Evolutionary conservation across 2,888 invertebrate species (phyloP).

Genomic region (Nomada ruficornis): DNA sequence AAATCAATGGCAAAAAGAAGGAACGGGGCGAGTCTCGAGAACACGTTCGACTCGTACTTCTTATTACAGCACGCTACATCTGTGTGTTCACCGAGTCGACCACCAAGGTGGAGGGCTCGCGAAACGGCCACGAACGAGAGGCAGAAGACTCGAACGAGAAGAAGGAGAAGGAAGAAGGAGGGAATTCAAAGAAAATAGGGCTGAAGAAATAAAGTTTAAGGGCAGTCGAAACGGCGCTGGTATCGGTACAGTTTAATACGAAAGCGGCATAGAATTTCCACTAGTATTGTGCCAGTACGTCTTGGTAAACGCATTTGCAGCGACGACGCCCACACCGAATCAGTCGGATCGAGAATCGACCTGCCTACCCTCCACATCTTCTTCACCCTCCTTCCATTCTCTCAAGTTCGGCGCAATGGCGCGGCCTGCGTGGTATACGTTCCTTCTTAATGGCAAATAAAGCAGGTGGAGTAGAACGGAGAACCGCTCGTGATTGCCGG

Average conservation of each 20-base stretch:
- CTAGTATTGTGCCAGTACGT: conserved; percentile 5
- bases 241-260: conserved; percentile 10
- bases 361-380: conserved; percentile 38
- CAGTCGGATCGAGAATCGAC: conserved; percentile 60
- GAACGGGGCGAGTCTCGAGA: conserved; percentile 49
- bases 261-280: conserved; percentile 34
- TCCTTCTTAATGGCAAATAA: conserved; percentile 77
- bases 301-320: conserved; percentile 24
- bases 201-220: not conserved
- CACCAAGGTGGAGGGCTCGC: conserved; percentile 75
- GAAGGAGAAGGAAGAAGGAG: conserved; percentile 4
- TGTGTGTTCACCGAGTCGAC: conserved; percentile 69
- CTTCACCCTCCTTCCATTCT: conserved; percentile 31
- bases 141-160: conserved; percentile 17
- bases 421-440: conserved; percentile 65
- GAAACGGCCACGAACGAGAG: conserved; percentile 52
- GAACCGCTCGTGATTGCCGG: conserved; percentile 78
- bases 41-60: conserved; percentile 70
- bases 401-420: conserved; percentile 60
- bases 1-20: conserved; percentile 36
- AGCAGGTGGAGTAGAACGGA: conserved; percentile 73
- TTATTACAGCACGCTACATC: conserved; percentile 47
- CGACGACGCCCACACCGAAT: conserved; percentile 67
- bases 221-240: not conserved
- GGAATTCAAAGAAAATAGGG: conserved; percentile 6